phyloP scores from a whole-genome alignment of 2,797 vertebrate genomes.

The Alcedo atthis region DNA sequence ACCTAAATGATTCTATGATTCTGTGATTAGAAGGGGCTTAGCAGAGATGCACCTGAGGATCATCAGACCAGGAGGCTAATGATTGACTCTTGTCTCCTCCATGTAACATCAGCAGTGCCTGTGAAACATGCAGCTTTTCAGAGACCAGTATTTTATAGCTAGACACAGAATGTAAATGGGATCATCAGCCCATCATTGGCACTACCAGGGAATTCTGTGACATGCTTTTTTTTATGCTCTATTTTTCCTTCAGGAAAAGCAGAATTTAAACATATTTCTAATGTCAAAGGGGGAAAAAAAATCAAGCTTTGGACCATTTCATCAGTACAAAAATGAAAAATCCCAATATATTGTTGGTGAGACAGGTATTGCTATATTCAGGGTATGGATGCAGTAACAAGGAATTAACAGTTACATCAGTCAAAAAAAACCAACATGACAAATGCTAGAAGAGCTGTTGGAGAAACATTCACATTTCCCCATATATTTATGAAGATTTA shows the following conservation, averaged over 20 bases:
- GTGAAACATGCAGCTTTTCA: not conserved
- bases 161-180: not conserved
- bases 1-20: too few species aligned
- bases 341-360: not conserved
- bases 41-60: not conserved
- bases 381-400: not conserved
- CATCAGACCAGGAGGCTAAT: not conserved
- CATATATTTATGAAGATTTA: not conserved
- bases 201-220: not conserved
- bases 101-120: not conserved
- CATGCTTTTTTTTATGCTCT: not conserved
- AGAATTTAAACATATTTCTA: not conserved
- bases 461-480: not conserved
- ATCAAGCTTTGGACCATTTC: not conserved
- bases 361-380: not conserved
- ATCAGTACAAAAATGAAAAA: not conserved
- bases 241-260: not conserved
- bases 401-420: not conserved
- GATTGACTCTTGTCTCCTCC: not conserved
- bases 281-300: not conserved
- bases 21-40: not conserved
- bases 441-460: not conserved
- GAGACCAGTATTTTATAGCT: not conserved
- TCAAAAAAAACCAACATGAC: not conserved
- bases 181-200: not conserved